Evolutionary conservation across 35 echinoderm and acorn worm genomes (phyloP), one percentile per base, ranked within the genome.

Genomic region (Ophiothrix spiculata): DNA sequence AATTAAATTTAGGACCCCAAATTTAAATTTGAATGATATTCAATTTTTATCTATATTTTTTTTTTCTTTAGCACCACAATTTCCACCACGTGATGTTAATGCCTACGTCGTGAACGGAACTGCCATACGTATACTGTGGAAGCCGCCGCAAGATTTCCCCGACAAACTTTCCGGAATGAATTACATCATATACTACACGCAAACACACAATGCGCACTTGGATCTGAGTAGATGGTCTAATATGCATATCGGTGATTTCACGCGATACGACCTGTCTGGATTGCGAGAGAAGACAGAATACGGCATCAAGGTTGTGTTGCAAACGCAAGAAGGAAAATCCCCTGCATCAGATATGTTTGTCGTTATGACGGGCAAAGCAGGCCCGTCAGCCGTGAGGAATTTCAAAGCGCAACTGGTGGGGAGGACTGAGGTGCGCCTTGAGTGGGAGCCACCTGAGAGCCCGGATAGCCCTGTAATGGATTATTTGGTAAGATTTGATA

Each of bases 151-250:
- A 29, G 80, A 93, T 37, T 86, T 90, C 37, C 75, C 74, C 13
- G 81, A 79, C 25, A 63, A 80, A 4, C 81, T 80, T 32, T 40
- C 91, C 8, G 91, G 92, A 4, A 85, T 90, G 37, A 91, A 81
- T 63, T 97, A 97, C 37, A 64, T 87, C 13, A 78, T 99, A 8
- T 99, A 94, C 75, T 88, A 89, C 75, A 94, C 88, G 11, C 56
- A 15, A 63, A 91, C 89, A 17, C 89, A 49, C 0, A 75, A 64
- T 25, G 40, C 56, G 35, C 40, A 81, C 56, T 80, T 39, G 8
- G 79, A 89, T 37, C 45, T 79, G n/a, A 34, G 56, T 15, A 78
- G 41, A 2, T 94, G 92, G 89, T 35, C 69, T 39, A 78, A 73
- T 37, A 17, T 33, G 19, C 36, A 64, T 31, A 89, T 90, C 0